These are phyloP conservation scores for Sphecodes monilicornis DNA, from an alignment of 2,888 invertebrate genomes.

Conservation along the genomic window DNA sequence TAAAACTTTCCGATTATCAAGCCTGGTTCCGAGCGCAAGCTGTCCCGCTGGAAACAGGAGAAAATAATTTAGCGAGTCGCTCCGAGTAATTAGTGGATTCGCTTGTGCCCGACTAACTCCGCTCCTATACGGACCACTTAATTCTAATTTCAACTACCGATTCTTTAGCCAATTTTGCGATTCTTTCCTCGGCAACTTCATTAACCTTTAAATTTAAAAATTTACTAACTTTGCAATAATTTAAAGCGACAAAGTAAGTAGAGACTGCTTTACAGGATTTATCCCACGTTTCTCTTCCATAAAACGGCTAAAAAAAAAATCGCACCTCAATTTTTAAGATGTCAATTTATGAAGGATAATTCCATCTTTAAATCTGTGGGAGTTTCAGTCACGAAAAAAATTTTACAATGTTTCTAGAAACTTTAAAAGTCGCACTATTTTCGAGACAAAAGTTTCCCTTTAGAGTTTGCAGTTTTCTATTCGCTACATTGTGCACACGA, in stretches of 20 bases:
- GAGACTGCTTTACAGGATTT: background rate
- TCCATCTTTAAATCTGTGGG: background rate
- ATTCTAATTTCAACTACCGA: background rate
- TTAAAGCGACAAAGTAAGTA: too few relatives aligned
- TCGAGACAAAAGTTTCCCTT: background rate
- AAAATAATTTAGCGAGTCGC: background rate
- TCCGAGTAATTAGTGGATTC: conserved; percentile 17
- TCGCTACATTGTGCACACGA: background rate
- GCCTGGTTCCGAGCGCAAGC: background rate
- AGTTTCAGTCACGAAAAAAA: background rate
- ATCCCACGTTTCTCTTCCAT: background rate
- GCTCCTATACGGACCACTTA: background rate
- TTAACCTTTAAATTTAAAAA: background rate
- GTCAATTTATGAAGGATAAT: background rate
- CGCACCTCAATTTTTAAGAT: background rate
- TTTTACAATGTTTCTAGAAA: background rate
- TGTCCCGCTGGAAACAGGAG: background rate
- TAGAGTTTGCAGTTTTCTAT: background rate
- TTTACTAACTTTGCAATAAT: background rate
- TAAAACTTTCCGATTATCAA: conserved; percentile 45
- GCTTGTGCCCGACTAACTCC: background rate
- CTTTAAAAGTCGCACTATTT: background rate
- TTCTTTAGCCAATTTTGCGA: background rate
- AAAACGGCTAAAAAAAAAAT: background rate
- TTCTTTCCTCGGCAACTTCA: background rate